Base-by-base conservation (phyloP, 2,113 vertebrate species). In the Procavia capensis region DNA sequence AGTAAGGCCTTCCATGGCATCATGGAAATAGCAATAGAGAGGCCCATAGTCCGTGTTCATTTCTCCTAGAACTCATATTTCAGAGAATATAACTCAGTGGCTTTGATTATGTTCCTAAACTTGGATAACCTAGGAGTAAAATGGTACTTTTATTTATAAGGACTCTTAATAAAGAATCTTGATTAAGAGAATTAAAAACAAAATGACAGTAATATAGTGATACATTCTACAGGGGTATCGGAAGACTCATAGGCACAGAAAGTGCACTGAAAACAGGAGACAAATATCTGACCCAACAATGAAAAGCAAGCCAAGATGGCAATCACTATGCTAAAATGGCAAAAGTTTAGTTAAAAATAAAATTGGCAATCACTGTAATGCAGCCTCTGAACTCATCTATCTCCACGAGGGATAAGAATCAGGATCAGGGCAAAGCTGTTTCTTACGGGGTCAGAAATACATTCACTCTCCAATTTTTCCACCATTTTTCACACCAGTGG, bases 141-240 rank as follows among this genome's bases (percentile, higher is more conserved):
- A 75, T 5, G 64, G 70, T n/a, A 5, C 31, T 86, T 86, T 82
- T 54, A 88, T 57, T 93, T 34, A 50, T 5, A 89, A 91, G 54
- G 29, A 34, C n/a, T 45, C 27, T 54, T n/a, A n/a, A n/a, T n/a
- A n/a, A 50, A 95, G 64, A 88, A 83, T 75, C 27, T 97, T n/a
- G 22, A 85, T 66, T 76, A 70, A 61, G 59, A 19, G 50, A 57
- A 86, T 83, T 66, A 47, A 93, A 82, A 80, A 8, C 43, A 79
- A 59, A 9, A 72, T 86, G 34, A 83, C 24, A 11, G 39, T 47
- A 63, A 19, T 54, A 9, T 43, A 94, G 25, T 29, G 63, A 63
- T 63, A 63, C 50, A 74, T 88, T 84, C 76, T 68, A 64, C 54
- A 90, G 47, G 5, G 85, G 47, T 82, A 36, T 2, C 94, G 24